phyloP scores from a whole-genome alignment of 2,888 invertebrate species.

The Cerceris ruficornis region DNA sequence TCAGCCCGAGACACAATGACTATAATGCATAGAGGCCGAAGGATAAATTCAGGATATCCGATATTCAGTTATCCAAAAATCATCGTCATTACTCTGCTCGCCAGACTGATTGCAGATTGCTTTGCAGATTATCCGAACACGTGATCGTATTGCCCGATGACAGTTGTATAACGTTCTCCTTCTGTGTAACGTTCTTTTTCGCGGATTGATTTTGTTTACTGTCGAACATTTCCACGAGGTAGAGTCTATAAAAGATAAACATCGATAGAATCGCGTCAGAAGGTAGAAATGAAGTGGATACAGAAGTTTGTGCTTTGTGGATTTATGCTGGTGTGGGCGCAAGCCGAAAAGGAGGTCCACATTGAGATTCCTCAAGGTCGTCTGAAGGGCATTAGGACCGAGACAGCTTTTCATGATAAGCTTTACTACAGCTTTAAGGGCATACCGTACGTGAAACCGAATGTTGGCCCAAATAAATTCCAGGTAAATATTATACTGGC shows the following conservation, averaged over 20 bases:
- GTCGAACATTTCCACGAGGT: background rate
- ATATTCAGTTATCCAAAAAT: conserved; percentile 36
- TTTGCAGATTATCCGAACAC: conserved; percentile 21
- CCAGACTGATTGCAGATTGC: conserved; percentile 20
- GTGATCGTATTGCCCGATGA: conserved; percentile 24
- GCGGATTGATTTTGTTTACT: conserved; percentile 9
- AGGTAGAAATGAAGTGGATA: conserved; percentile 65
- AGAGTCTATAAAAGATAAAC: conserved; percentile 41
- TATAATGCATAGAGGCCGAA: conserved; percentile 6
- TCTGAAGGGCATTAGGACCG: conserved; percentile 71
- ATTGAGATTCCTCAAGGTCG: conserved; percentile 73
- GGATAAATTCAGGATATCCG: conserved; percentile 55
- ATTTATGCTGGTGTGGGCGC: conserved; percentile 39
- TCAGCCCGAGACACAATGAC: conserved; percentile 11
- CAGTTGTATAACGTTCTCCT: conserved; percentile 37
- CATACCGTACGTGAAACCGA: conserved; percentile 76
- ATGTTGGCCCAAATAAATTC: conserved; percentile 71
- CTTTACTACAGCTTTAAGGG: conserved; percentile 76
- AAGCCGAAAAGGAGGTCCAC: conserved; percentile 68
- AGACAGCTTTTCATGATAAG: conserved; percentile 65
- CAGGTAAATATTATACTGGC: conserved; percentile 60
- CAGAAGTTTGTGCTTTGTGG: conserved; percentile 55
- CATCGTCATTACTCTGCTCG: conserved; percentile 11
- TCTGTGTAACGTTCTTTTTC: conserved; percentile 10
- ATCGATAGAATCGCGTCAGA: conserved; percentile 7